Base-by-base conservation (phyloP, 1,140 invertebrate species). In the Meloidogyne chitwoodi region DNA sequence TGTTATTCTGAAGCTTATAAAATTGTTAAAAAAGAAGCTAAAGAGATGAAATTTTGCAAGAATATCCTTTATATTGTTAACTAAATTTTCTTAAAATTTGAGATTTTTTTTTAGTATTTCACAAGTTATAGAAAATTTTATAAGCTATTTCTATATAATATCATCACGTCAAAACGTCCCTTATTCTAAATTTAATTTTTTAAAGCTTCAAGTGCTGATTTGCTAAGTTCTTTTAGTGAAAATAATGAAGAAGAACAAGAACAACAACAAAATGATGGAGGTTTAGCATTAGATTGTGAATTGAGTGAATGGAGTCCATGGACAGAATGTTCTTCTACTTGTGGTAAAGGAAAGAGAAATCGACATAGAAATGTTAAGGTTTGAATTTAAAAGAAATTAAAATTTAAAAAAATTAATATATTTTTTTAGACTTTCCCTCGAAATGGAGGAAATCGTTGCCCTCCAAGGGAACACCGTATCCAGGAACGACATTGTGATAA, bases 391-490 rank as follows among this genome's bases (percentile, higher is more conserved):
- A 73, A 11, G 4, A 27, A 71, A 26, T 1, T 78, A 79, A 64
- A 74, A 84, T 8, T 68, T 19, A 29, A 62, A n/a, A n/a, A n/a
- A n/a, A n/a, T n/a, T n/a, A n/a, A n/a, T n/a, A n/a, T n/a, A n/a
- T 11, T 38, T 44, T 19, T 80, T 38, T 44, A 67, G 77, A 66
- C 72, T 77, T 64, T 91, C 76, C 88, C 92, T 0, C 87, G 90
- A 80, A 92, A 92, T 85, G 92, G 92, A 2, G 93, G 93, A 0
- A 89, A 88, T 79, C 83, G 90, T 12, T 93, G 93, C 79, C 92
- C 92, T 1, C 85, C 83, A 14, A 27, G 81, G 19, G 84, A 86
- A 38, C 87, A 88, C 76, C 73, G 90, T 19, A 86, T 87, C 38
- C 89, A 89, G 70, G 80, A 87, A 64, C 82, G 87, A 68, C 85